phyloP scores from a whole-genome alignment of 2,113 vertebrate genomes.

The Brachirus orientalis region DNA sequence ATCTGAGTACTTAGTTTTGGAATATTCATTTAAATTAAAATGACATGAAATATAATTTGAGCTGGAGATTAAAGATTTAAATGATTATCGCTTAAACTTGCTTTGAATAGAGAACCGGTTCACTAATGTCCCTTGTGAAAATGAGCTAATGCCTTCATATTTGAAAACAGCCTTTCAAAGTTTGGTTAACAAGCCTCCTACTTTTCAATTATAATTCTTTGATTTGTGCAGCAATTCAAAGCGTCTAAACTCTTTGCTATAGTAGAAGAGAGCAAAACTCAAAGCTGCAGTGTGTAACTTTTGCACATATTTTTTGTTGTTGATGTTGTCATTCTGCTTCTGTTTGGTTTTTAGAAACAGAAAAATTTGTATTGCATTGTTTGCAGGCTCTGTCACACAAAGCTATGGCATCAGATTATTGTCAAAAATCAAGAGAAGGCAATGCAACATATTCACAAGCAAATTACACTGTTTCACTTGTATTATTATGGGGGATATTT shows the following conservation, averaged over 20 bases:
- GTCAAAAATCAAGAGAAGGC: too few species aligned
- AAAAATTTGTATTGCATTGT: too few species aligned
- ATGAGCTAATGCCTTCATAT: conserved; percentile 26
- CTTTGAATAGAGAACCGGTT: too few species aligned
- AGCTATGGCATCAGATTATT: too few species aligned
- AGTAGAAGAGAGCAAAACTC: conserved; percentile 1
- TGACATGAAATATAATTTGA: conserved; percentile 1
- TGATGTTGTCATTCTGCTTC: too few species aligned
- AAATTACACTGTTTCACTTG: too few species aligned
- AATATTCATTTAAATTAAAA: background rate
- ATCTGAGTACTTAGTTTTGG: background rate
- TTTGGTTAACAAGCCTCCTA: background rate
- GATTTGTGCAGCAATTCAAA: conserved; percentile 10
- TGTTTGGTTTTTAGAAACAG: too few species aligned
- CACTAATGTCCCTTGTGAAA: background rate
- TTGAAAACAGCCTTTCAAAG: conserved; percentile 11
- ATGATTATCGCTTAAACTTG: background rate
- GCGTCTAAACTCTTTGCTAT: conserved; percentile 2
- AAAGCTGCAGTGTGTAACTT: too few species aligned
- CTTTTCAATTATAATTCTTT: conserved; percentile 12
- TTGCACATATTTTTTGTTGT: too few species aligned
- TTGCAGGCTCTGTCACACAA: too few species aligned
- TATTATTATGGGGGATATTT: too few species aligned
- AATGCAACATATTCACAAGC: too few species aligned
- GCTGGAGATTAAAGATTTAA: conserved; percentile 18